These are phyloP conservation scores for Zeus faber DNA, from an alignment of 2,113 vertebrate genomes.

Conservation along the genomic window DNA sequence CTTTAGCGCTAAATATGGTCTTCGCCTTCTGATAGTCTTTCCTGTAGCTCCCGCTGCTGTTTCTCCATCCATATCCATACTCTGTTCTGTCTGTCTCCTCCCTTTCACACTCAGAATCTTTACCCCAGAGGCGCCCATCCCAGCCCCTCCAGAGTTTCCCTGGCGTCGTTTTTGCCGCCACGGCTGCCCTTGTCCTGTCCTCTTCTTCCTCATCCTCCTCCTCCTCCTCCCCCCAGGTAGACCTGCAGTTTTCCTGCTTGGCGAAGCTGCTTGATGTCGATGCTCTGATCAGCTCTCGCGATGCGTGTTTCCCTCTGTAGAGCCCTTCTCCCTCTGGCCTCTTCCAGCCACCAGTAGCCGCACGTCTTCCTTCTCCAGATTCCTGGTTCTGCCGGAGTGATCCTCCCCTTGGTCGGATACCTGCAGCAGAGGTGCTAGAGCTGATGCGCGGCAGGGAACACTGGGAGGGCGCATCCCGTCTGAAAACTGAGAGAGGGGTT, in stretches of 20 bases:
- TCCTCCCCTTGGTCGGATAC: constrained; percentile 63
- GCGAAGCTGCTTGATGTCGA: constrained; percentile 72
- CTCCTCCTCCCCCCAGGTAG: constrained; percentile 58
- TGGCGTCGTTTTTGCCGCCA: constrained; percentile 48
- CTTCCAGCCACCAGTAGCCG: constrained; percentile 52
- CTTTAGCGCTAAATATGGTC: constrained; percentile 37
- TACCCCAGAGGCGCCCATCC: constrained; percentile 67
- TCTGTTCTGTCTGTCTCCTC: constrained; percentile 61
- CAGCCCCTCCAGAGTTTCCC: constrained; percentile 71
- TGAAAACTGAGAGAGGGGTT: constrained; percentile 74
- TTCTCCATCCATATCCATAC: constrained; percentile 62
- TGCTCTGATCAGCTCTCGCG: constrained; percentile 75
- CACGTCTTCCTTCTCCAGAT: constrained; percentile 39
- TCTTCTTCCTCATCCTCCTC: constrained; percentile 24
- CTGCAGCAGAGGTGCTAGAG: constrained; percentile 58
- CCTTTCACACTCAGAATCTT: constrained; percentile 58
- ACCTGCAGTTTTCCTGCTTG: constrained; percentile 58
- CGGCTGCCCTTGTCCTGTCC: neutral
- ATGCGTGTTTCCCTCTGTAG: constrained; percentile 77
- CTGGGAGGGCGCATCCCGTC: constrained; percentile 73
- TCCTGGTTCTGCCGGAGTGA: constrained; percentile 68
- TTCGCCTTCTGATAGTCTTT: constrained; percentile 54
- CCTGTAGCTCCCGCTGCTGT: constrained; percentile 60
- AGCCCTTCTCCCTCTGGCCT: constrained; percentile 67
- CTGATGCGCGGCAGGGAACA: constrained; percentile 73